Base-by-base conservation (phyloP, 2,888 invertebrate species). In the Cephus spinipes region DNA sequence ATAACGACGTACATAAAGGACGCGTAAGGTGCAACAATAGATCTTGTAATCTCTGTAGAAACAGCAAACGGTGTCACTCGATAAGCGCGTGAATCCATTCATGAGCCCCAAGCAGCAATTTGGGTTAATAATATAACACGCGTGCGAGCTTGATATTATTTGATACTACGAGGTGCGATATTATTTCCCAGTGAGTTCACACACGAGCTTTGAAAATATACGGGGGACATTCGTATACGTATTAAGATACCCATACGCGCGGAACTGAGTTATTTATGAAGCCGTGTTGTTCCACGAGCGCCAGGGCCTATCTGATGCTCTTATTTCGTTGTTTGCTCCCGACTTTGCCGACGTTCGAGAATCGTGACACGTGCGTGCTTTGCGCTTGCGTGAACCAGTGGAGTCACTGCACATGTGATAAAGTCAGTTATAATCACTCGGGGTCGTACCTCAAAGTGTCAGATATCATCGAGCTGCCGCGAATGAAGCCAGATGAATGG, bases 241-340 rank as follows among this genome's bases (percentile, higher is more conserved):
- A 55, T 9, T 55, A 55, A 23, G 23, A 23, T 23, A 55, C 23
- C 9, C 9, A 15, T 55, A 55, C 23, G 55, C 23, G 23, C 23
- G 23, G 33, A 69, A 33, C 81, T 79, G 83, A 85, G 85, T 85
- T 87, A 88, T 88, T 88, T 87, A 89, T 87, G 85, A 83, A 84
- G 85, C 80, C 82, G 74, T 73, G 77, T 74, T 71, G 68, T 69
- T 68, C 40, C 68, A 77, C 74, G 36, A 36, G 11, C 81, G 80
- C 81, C 77, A 75, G 79, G 77, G 80, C 73, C 80, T 87, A 86
- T 85, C 87, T 81, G 85, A 86, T 88, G 87, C 78, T 89, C 87
- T 88, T 86, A 84, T 88, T 88, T 87, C 82, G 83, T 83, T 85
- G 88, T 86, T 86, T 83, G 85, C 84, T 85, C 78, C 84, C 80